Conservation (phyloP, 2,113 vertebrate genomes). For the Lamprotornis superbus region DNA sequence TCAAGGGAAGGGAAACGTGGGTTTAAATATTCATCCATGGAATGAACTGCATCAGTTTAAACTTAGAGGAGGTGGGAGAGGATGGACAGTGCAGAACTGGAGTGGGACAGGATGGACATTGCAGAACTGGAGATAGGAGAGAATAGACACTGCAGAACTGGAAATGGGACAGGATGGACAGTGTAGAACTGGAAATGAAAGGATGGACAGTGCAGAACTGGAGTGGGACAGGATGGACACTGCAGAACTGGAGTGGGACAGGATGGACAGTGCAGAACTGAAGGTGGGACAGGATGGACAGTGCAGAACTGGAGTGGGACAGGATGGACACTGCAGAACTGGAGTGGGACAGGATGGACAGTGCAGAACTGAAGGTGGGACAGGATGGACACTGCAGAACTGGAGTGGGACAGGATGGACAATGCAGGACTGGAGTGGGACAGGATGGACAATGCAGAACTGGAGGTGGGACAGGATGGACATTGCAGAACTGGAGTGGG, state of each 20-base stretch:
- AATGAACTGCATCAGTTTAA: neutral
- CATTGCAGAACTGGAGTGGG: too few species aligned
- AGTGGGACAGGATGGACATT: too few species aligned
- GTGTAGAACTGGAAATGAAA: accelerated
- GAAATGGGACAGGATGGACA: neutral
- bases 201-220: neutral
- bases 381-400: too few species aligned
- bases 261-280: too few species aligned
- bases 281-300: too few species aligned
- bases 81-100: neutral
- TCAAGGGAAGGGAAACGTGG: neutral
- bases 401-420: neutral
- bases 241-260: neutral
- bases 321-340: too few species aligned
- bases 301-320: too few species aligned
- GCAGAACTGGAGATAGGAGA: neutral
- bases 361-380: too few species aligned
- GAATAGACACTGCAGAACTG: neutral
- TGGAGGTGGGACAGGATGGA: too few species aligned
- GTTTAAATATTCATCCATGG: neutral
- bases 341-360: too few species aligned
- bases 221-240: neutral
- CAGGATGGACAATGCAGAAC: neutral
- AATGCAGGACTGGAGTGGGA: neutral
- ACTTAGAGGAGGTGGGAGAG: neutral